Conservation (phyloP, 2,888 invertebrate genomes). For the Volucella zonaria region DNA sequence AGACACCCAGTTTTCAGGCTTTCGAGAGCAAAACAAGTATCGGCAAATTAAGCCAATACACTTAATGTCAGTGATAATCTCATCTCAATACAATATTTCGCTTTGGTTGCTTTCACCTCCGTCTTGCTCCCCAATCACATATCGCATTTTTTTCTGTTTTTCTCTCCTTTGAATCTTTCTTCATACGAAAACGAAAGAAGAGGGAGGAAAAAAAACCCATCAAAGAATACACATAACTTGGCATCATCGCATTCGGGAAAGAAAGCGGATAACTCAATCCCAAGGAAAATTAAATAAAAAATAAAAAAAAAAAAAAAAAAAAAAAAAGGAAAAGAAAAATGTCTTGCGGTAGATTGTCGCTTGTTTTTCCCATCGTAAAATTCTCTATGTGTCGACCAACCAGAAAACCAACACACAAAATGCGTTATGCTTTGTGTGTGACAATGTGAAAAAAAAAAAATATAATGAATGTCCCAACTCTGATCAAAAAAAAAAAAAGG, state of each 20-base stretch:
- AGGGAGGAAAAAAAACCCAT: slow-evolving; percentile 5
- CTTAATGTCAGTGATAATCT: slow-evolving; percentile 29
- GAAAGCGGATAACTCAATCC: slow-evolving; percentile 54
- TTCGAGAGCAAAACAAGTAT: neutral
- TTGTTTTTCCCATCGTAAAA: slow-evolving; percentile 14
- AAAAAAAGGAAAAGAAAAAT: too few species aligned
- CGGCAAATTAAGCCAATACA: slow-evolving; percentile 24
- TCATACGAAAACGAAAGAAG: neutral
- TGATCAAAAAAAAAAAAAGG: slow-evolving; percentile 33
- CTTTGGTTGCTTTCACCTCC: neutral
- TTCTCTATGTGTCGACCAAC: slow-evolving; percentile 9
- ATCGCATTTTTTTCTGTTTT: neutral
- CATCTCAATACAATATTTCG: slow-evolving; percentile 30
- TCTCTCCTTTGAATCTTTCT: slow-evolving; percentile 9
- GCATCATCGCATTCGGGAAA: slow-evolving; percentile 59
- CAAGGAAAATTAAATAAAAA: slow-evolving; percentile 18
- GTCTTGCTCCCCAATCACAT: slow-evolving; percentile 11
- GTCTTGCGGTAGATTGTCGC: neutral
- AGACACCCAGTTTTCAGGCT: neutral
- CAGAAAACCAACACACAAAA: slow-evolving; percentile 12
- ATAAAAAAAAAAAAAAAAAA: too few species aligned
- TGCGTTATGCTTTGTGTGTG: slow-evolving; percentile 42
- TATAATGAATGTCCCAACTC: slow-evolving; percentile 7
- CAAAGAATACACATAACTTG: slow-evolving; percentile 55
- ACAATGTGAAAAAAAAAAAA: slow-evolving; percentile 1